These are phyloP conservation scores for Spodoptera exigua DNA, from an alignment of 2,888 invertebrate genomes.

Conservation along the genomic window DNA sequence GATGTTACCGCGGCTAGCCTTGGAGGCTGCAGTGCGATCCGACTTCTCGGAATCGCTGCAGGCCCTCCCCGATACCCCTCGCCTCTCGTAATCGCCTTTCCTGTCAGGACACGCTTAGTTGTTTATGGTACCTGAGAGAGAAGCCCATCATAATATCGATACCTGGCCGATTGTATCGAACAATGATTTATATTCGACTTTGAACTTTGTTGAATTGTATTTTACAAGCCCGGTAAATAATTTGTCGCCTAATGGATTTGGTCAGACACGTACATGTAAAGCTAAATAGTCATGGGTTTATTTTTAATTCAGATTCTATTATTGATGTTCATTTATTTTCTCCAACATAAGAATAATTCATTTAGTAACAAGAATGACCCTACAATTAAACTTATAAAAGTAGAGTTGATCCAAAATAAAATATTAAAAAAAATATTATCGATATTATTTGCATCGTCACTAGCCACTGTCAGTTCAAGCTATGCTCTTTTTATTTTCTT, in stretches of 20 bases:
- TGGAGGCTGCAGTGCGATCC: constrained; percentile 76
- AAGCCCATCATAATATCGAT: constrained; percentile 53
- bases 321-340: too few species aligned
- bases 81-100: constrained; percentile 74
- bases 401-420: too few species aligned
- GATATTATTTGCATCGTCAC: constrained; percentile 76
- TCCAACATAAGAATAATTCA: too few species aligned
- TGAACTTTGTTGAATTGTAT: too few species aligned
- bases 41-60: constrained; percentile 82
- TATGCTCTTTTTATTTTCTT: constrained; percentile 77
- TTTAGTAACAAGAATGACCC: too few species aligned
- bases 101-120: constrained; percentile 68
- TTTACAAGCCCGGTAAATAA: too few species aligned
- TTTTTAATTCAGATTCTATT: too few species aligned
- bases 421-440: constrained; percentile 55
- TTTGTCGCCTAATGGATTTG: too few species aligned
- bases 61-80: constrained; percentile 62
- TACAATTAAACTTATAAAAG: too few species aligned
- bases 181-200: too few species aligned
- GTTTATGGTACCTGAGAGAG: constrained; percentile 57
- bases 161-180: constrained; percentile 20
- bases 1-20: constrained; percentile 84
- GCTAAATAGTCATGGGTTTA: too few species aligned
- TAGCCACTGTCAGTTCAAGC: constrained; percentile 74
- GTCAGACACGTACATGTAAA: too few species aligned